phyloP scores from a whole-genome alignment of 2,888 invertebrate species.

The Phengaris arion region DNA sequence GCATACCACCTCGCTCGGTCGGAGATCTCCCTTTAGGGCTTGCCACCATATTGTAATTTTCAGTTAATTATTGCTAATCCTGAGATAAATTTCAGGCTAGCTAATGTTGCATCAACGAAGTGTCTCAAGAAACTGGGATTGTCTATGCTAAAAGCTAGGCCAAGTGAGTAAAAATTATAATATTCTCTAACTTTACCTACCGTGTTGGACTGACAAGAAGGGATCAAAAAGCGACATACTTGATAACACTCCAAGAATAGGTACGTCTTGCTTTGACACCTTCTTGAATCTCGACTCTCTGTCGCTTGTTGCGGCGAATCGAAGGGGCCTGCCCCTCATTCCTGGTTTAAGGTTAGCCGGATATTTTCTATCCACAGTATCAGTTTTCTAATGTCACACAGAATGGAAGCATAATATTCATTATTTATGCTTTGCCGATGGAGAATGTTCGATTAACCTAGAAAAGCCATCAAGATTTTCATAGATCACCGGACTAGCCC shows the following conservation, averaged over 20 bases:
- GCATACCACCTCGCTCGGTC: too few relatives aligned
- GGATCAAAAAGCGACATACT: neutral
- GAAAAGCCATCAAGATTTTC: neutral
- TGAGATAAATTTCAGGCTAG: conserved; percentile 52
- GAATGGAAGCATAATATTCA: neutral
- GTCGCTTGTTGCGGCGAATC: neutral
- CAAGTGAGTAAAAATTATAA: conserved; percentile 54
- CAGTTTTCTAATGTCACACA: conserved; percentile 3
- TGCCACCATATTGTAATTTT: too few relatives aligned
- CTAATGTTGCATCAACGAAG: conserved; percentile 64
- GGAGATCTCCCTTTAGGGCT: too few relatives aligned
- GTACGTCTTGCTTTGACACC: too few relatives aligned
- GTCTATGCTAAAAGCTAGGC: conserved; percentile 67
- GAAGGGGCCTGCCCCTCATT: neutral
- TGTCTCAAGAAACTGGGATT: conserved; percentile 64
- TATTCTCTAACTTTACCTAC: neutral
- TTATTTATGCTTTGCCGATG: neutral
- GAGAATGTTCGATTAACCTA: neutral
- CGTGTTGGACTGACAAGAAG: neutral
- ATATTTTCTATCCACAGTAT: neutral
- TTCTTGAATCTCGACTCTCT: too few relatives aligned
- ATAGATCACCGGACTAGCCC: neutral
- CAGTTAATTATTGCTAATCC: too few relatives aligned
- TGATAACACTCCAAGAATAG: neutral
- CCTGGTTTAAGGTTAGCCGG: neutral